Conservation (phyloP, 2,888 invertebrate species). For the Nomada flava region DNA sequence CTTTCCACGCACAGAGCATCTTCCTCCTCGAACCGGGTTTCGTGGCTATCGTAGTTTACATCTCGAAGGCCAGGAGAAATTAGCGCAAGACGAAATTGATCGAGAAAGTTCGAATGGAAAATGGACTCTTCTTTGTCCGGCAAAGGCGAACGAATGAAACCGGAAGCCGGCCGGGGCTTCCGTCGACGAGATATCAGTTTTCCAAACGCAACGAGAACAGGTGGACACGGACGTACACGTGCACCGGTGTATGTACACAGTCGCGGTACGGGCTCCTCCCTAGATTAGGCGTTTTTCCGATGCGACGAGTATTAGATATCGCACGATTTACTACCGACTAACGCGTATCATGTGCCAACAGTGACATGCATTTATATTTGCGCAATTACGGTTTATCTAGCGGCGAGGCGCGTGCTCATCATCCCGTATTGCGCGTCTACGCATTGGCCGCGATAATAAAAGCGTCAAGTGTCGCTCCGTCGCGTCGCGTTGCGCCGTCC, state of each 20-base stretch:
- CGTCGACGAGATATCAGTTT: slow-evolving; percentile 11
- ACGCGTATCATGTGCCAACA: slow-evolving; percentile 55
- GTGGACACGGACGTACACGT: slow-evolving; percentile 1
- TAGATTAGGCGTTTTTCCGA: slow-evolving; percentile 39
- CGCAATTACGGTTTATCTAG: slow-evolving; percentile 59
- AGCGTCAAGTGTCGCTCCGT: slow-evolving; percentile 33
- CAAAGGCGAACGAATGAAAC: neutral
- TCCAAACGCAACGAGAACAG: slow-evolving; percentile 18
- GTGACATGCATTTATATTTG: slow-evolving; percentile 57
- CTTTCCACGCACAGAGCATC: slow-evolving; percentile 15
- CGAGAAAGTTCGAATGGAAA: neutral
- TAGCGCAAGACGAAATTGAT: too few relatives aligned
- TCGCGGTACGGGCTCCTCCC: neutral
- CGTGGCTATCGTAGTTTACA: neutral
- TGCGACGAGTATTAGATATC: slow-evolving; percentile 28
- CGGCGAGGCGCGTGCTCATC: slow-evolving; percentile 42
- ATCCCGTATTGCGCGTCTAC: slow-evolving; percentile 44
- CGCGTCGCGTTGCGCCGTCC: slow-evolving; percentile 13
- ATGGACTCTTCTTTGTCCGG: neutral
- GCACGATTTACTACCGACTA: slow-evolving; percentile 46
- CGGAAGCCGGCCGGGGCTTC: neutral
- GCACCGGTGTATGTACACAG: neutral
- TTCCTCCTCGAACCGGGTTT: neutral
- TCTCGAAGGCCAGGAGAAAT: too few relatives aligned
- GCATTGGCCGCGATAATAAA: slow-evolving; percentile 42